Conservation (phyloP, 2,888 invertebrate genomes). For the Meiosimyza platycephala region DNA sequence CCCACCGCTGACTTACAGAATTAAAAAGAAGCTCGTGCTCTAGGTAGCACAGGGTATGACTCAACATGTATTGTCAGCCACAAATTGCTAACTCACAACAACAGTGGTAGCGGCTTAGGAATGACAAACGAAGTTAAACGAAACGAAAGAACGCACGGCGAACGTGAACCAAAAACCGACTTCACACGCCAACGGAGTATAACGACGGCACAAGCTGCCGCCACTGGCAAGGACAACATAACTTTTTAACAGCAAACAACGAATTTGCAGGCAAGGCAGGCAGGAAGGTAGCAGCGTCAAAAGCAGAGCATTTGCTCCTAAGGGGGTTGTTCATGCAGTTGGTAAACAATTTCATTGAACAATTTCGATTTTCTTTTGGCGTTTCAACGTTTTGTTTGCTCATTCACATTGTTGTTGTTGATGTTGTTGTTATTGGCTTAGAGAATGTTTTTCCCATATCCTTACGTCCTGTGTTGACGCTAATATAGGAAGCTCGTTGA, state of each 20-base stretch:
- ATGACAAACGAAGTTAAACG: background rate
- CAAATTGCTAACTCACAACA: too few relatives aligned
- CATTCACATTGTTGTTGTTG: background rate
- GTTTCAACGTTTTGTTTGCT: background rate
- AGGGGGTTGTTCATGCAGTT: conserved; percentile 3
- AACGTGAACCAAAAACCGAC: background rate
- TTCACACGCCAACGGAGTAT: too few relatives aligned
- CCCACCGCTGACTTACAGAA: too few relatives aligned
- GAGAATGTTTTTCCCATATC: conserved; percentile 2
- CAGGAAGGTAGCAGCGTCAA: background rate
- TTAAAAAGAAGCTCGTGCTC: too few relatives aligned
- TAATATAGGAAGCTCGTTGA: background rate
- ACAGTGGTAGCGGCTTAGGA: too few relatives aligned
- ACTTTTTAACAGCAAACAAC: too few relatives aligned
- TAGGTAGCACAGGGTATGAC: too few relatives aligned
- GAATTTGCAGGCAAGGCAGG: background rate
- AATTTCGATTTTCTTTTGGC: background rate
- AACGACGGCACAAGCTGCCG: too few relatives aligned
- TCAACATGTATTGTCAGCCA: too few relatives aligned
- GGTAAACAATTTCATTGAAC: conserved; percentile 5
- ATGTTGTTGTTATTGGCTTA: conserved; percentile 5
- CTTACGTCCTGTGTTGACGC: background rate
- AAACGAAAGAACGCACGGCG: background rate
- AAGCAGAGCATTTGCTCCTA: background rate
- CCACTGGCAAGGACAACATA: too few relatives aligned